These are phyloP conservation scores for Muricea muricata DNA, from an alignment of 92 coral and sea anemone genomes.

Conservation along the genomic window DNA sequence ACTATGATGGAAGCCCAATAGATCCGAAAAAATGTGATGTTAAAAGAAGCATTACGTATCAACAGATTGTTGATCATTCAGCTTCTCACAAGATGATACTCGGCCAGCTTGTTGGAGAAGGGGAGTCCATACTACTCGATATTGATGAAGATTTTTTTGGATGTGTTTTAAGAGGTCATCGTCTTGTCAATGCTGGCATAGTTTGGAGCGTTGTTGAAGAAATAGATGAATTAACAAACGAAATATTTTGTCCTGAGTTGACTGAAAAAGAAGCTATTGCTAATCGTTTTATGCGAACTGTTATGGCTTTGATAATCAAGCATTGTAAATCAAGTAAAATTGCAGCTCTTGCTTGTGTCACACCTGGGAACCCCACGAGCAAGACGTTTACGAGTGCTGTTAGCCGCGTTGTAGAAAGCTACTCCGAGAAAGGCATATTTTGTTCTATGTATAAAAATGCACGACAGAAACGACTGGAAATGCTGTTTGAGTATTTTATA, in stretches of 20 bases:
- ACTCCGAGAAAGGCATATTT: background rate
- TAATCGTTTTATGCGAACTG: slow-evolving; percentile 8
- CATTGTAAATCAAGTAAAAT: slow-evolving; percentile 13
- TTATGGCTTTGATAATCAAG: background rate
- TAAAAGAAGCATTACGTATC: background rate
- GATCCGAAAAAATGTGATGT: background rate
- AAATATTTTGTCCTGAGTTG: background rate
- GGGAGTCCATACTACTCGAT: slow-evolving; percentile 34
- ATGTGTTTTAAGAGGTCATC: slow-evolving; percentile 27
- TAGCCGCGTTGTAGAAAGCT: background rate
- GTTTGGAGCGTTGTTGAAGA: slow-evolving; percentile 8
- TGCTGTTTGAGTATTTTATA: slow-evolving; percentile 6
- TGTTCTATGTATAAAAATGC: background rate
- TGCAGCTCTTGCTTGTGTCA: background rate
- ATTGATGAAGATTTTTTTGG: slow-evolving; percentile 44
- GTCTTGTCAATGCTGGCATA: slow-evolving; percentile 10
- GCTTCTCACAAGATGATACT: slow-evolving; percentile 9
- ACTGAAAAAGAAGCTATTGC: slow-evolving; percentile 9
- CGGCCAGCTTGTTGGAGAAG: slow-evolving; percentile 26
- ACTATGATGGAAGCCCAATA: slow-evolving; percentile 26
- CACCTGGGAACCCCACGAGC: background rate
- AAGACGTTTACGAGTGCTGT: background rate
- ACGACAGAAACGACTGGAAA: slow-evolving; percentile 1
- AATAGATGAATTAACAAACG: slow-evolving; percentile 8
- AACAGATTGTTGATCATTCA: slow-evolving; percentile 5